Percentiles rank a stretch among this genome's conserved stretches.
phyloP scores from a whole-genome alignment of 2,113 vertebrate genomes.

The Cryptotis parvus region DNA sequence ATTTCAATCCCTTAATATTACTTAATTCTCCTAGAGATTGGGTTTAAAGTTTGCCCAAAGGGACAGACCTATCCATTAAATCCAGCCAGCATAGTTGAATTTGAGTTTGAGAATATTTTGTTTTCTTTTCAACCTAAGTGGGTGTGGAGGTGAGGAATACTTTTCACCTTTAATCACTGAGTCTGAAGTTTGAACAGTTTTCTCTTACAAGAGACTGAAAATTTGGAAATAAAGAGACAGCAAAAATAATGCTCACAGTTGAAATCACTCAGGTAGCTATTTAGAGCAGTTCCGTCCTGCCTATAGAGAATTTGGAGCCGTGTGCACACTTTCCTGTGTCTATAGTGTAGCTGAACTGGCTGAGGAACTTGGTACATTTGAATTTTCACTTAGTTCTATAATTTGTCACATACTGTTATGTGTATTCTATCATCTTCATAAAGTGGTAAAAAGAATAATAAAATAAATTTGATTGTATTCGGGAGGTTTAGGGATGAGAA shows the following conservation, averaged over 20 bases:
- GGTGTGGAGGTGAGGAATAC: constrained; percentile 49
- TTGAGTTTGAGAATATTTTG: constrained; percentile 72
- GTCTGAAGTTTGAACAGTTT: constrained; percentile 48
- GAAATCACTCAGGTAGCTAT: not conserved
- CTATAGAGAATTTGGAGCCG: fast-evolving
- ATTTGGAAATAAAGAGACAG: constrained; percentile 58
- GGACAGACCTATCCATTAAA: constrained; percentile 61
- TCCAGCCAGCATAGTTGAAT: constrained; percentile 61
- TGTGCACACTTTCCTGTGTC: not conserved
- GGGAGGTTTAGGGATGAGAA: not conserved
- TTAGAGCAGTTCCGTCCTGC: not conserved
- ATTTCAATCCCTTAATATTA: constrained; percentile 79
- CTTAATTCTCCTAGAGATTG: constrained; percentile 74
- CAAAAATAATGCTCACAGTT: not conserved
- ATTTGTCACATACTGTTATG: not conserved
- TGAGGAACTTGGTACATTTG: not conserved
- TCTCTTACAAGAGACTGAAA: constrained; percentile 30
- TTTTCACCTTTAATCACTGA: constrained; percentile 66
- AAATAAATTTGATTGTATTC: constrained; percentile 27
- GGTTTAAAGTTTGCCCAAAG: constrained; percentile 68
- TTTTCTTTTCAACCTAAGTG: constrained; percentile 67
- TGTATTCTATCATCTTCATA: not conserved
- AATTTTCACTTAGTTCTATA: not conserved
- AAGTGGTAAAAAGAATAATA: not conserved
- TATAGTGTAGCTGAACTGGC: not conserved